Percentiles rank a stretch among this genome's conserved stretches.
phyloP scores from a whole-genome alignment of 2,797 vertebrate species.

The Mycteria americana region DNA sequence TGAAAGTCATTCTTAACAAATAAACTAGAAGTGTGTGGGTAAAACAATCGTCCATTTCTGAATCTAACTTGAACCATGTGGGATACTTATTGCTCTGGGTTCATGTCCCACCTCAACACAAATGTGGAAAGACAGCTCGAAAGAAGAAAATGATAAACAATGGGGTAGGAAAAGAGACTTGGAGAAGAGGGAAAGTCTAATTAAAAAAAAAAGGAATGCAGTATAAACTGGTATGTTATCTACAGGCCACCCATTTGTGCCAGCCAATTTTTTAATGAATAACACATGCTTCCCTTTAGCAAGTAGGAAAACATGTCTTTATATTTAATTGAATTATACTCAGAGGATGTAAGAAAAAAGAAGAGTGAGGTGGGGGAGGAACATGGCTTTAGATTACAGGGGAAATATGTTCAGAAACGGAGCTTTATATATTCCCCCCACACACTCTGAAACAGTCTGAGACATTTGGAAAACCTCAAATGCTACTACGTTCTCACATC shows the following conservation, averaged over 20 bases:
- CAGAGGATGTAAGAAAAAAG: conserved; percentile 12
- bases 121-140: neutral
- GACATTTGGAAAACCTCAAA: conserved; percentile 7
- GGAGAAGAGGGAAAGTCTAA: neutral
- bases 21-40: neutral
- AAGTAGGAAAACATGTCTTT: conserved; percentile 39
- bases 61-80: neutral
- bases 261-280: conserved; percentile 28
- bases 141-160: neutral
- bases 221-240: conserved; percentile 10
- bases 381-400: neutral
- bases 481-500: neutral
- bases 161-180: neutral
- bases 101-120: neutral
- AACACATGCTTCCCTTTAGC: conserved; percentile 44
- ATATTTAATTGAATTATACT: conserved; percentile 59
- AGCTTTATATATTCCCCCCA: neutral
- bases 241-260: conserved; percentile 10
- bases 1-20: neutral
- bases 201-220: neutral
- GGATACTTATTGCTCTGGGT: neutral
- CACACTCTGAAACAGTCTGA: neutral
- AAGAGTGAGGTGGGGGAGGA: conserved; percentile 16
- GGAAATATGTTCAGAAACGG: neutral
- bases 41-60: neutral